Evolutionary conservation across 2,888 invertebrate species (phyloP), one percentile per base, ranked within the genome.

Genomic region (Doris montereyensis): DNA sequence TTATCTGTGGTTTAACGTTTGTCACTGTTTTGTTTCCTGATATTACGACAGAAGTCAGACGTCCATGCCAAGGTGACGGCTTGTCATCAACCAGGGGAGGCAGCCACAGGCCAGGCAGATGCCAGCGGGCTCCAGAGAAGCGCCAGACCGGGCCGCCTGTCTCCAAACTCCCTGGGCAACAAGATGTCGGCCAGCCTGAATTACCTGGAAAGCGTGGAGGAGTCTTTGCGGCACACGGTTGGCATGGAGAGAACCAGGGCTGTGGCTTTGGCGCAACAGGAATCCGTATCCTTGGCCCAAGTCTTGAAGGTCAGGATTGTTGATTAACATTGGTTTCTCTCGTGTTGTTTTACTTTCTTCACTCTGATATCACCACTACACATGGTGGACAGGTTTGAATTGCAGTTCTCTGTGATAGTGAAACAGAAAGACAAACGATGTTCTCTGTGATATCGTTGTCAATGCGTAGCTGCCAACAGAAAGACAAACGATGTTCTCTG

Each of bases 171-270:
- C 71, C 92, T 94, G 73, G 93, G 94, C 88, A 91, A 93, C 85
- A 93, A 93, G 86, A 93, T 94, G 86, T 93, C 93, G 87, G 93
- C 94, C 0, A 94, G 94, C 89, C 91, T 94, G 70, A 93, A 93
- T 88, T 91, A 94, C 67, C 88, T 94, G 60, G 94, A 94, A 84
- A 93, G 94, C 71, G 93, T 94, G 86, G 93, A 94, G 80, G 93
- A 94, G 87, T 94, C 94, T 0, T 86, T 94, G 34, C 90, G 92
- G 67, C 94, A 94, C 87, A 92, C 94, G 52, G 92, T 92, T 81
- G 93, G 93, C 58, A 92, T 94, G 77, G 94, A 94, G 88, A 92
- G 93, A 83, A 88, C 88, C 17, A 77, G 89, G 78, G 86, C 88
- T 3, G 86, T 91, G 2, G 86, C 90, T 3, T 81, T 91, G 78